Conservation (phyloP, 2,888 invertebrate species). For the Melieria omissa region DNA sequence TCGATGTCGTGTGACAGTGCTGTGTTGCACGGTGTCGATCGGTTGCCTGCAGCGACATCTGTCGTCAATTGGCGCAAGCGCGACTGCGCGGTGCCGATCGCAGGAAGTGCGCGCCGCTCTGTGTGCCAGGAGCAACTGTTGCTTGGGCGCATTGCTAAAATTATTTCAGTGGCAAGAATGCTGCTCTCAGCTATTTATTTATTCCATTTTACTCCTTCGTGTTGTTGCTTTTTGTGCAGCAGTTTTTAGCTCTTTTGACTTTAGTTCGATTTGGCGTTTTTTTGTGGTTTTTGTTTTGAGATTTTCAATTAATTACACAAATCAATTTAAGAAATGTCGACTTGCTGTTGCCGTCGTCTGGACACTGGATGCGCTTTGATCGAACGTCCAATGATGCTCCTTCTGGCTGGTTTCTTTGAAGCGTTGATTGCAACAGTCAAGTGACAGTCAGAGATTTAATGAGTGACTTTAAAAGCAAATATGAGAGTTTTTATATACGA, state of each 20-base stretch:
- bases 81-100: not conserved
- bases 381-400: not conserved
- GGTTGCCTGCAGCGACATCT: slow-evolving; percentile 24
- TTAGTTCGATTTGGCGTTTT: not conserved
- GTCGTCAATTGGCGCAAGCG: not conserved
- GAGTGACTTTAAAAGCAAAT: too few relatives aligned
- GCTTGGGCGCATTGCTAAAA: slow-evolving; percentile 48
- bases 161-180: slow-evolving; percentile 43
- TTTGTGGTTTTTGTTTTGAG: slow-evolving; percentile 54
- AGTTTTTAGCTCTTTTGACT: too few relatives aligned
- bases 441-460: too few relatives aligned
- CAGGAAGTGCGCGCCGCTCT: not conserved
- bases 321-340: slow-evolving; percentile 62
- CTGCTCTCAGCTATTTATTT: slow-evolving; percentile 42
- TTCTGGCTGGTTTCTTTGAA: too few relatives aligned
- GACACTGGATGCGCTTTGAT: not conserved
- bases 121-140: slow-evolving; percentile 45
- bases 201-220: slow-evolving; percentile 35
- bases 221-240: too few relatives aligned
- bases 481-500: too few relatives aligned
- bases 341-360: too few relatives aligned
- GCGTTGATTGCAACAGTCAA: too few relatives aligned
- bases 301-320: slow-evolving; percentile 62
- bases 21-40: not conserved
- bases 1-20: slow-evolving; percentile 17